phyloP scores from a whole-genome alignment of 2,888 invertebrate species.

The Abrostola triplasia region DNA sequence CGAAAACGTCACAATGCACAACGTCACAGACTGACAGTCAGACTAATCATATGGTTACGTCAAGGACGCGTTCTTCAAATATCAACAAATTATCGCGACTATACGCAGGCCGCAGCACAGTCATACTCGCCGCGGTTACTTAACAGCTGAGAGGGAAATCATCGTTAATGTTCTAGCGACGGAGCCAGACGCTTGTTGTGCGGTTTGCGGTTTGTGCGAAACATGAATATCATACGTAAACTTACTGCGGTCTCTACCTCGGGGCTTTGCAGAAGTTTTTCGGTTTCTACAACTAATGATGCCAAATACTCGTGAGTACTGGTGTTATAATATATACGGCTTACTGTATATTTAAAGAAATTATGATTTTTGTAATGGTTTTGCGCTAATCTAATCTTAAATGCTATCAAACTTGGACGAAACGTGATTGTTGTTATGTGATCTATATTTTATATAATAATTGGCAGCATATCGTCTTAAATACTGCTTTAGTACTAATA shows the following conservation, averaged over 20 bases:
- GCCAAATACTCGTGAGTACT: constrained; percentile 77
- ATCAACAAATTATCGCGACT: constrained; percentile 44
- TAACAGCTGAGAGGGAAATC: constrained; percentile 16
- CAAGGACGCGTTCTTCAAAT: constrained; percentile 25
- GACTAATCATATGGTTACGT: constrained; percentile 11
- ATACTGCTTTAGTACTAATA: no score
- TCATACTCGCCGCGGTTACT: constrained; percentile 29
- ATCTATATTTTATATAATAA: not conserved
- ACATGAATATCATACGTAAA: constrained; percentile 72
- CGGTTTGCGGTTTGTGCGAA: constrained; percentile 24
- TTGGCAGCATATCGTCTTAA: no score
- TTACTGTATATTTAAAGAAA: not conserved
- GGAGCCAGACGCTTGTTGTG: constrained; percentile 20
- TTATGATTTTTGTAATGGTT: constrained; percentile 5
- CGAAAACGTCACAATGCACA: not conserved
- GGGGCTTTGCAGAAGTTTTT: constrained; percentile 68
- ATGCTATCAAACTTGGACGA: not conserved
- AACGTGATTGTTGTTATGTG: not conserved
- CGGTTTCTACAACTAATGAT: constrained; percentile 69
- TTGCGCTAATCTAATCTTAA: constrained; percentile 30
- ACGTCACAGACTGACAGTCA: not conserved
- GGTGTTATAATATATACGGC: constrained; percentile 15
- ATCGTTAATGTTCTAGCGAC: constrained; percentile 38
- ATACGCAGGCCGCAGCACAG: constrained; percentile 16
- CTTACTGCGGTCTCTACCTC: constrained; percentile 56